Percentiles rank a stretch among this genome's conserved stretches.
phyloP scores from a whole-genome alignment of 2,797 vertebrate genomes.

The Neopelma chrysocephalum region DNA sequence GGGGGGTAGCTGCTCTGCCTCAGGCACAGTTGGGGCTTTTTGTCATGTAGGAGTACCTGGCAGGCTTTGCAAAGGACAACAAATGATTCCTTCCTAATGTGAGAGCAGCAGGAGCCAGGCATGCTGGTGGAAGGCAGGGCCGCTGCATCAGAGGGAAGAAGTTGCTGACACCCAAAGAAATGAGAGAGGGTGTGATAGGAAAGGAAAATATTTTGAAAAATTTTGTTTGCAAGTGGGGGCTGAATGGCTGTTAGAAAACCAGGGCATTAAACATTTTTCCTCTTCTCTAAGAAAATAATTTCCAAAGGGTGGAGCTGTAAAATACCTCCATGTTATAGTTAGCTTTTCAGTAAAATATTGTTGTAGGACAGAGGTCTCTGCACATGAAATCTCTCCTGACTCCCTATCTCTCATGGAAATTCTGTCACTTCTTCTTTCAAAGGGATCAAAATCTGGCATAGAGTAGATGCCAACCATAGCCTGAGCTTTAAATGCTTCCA shows the following conservation, averaged over 20 bases:
- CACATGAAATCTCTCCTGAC: not conserved
- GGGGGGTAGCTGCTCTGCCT: not conserved
- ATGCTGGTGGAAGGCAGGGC: not conserved
- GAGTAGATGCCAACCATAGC: not conserved
- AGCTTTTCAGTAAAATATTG: conserved; percentile 55
- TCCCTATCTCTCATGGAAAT: not conserved
- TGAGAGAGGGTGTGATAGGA: conserved; percentile 48
- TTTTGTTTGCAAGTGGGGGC: conserved; percentile 36
- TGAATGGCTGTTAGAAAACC: not conserved
- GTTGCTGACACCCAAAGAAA: conserved; percentile 51
- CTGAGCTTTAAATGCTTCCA: not conserved
- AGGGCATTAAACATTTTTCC: not conserved
- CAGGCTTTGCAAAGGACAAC: conserved; percentile 16
- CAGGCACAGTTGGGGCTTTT: not conserved
- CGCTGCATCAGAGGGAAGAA: not conserved
- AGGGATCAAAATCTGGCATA: not conserved
- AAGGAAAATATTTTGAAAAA: conserved; percentile 65
- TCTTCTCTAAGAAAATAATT: conserved; percentile 31
- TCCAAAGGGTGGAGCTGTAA: conserved; percentile 56
- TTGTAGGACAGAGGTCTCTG: conserved; percentile 33
- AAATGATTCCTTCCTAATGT: not conserved
- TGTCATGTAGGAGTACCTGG: not conserved
- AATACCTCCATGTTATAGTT: not conserved
- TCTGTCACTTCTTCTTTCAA: not conserved
- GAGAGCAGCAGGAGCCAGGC: conserved; percentile 10